phyloP scores from a whole-genome alignment of 2,888 invertebrate genomes.

The Aromia moschata region DNA sequence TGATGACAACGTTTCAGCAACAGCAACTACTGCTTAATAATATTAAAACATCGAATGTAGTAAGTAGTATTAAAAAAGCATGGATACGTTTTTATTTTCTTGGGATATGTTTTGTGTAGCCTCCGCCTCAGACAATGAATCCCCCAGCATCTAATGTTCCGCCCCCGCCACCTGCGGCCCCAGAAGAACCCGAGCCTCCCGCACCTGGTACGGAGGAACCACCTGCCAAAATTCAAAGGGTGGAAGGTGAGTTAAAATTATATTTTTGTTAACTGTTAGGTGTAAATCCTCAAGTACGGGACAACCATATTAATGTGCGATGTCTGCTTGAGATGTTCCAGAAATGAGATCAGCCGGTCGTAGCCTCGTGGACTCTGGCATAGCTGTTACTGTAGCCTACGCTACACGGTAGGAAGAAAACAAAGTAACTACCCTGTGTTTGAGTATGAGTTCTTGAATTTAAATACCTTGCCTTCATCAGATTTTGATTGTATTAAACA shows the following conservation, averaged over 20 bases:
- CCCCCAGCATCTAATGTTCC: constrained; percentile 7
- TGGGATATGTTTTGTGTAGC: constrained; percentile 17
- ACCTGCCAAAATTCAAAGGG: constrained; percentile 47
- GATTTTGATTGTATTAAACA: constrained; percentile 31
- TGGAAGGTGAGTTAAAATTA: constrained; percentile 60
- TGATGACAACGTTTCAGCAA: constrained; percentile 60
- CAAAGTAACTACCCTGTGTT: constrained; percentile 52
- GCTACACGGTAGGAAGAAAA: constrained; percentile 63
- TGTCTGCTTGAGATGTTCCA: constrained; percentile 67
- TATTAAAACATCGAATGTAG: constrained; percentile 18
- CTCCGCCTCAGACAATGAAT: constrained; percentile 15
- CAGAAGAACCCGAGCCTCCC: constrained; percentile 53
- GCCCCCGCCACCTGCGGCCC: constrained; percentile 19
- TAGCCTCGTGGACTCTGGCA: constrained; percentile 59
- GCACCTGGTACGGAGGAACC: constrained; percentile 60
- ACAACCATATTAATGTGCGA: constrained; percentile 63
- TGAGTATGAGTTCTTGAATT: constrained; percentile 54
- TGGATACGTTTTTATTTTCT: constrained; percentile 10
- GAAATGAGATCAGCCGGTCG: constrained; percentile 62
- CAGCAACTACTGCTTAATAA: constrained; percentile 50
- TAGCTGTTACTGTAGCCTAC: constrained; percentile 58
- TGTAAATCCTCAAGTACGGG: constrained; percentile 52
- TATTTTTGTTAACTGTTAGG: too few species aligned
- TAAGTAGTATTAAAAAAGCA: constrained; percentile 33
- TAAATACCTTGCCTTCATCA: constrained; percentile 17